phyloP scores from a whole-genome alignment of 2,797 vertebrate species.

The Cuculus canorus region DNA sequence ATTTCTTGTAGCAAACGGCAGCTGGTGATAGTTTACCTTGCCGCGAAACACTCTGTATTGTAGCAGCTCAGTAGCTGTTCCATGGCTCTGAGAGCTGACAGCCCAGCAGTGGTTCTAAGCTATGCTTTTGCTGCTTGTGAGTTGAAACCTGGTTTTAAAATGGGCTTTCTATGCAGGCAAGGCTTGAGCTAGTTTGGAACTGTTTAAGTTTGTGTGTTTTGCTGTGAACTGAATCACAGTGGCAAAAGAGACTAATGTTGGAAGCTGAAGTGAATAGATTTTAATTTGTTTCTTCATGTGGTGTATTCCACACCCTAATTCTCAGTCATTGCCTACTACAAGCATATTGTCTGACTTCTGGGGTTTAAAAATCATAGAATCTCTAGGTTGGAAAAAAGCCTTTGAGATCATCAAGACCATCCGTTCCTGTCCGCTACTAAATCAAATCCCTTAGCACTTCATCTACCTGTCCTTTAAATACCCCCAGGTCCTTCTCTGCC shows the following conservation, averaged over 20 bases:
- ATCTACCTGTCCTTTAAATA: too few relatives aligned
- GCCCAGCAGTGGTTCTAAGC: background rate
- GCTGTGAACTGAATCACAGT: background rate
- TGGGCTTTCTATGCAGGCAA: background rate
- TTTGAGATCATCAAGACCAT: too few relatives aligned
- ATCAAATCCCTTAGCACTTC: too few relatives aligned
- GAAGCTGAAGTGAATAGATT: background rate
- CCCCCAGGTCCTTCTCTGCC: too few relatives aligned
- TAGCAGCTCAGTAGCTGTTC: conserved; percentile 5
- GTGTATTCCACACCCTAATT: background rate
- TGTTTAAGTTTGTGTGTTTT: background rate
- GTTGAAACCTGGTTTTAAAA: background rate
- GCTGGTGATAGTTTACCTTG: background rate
- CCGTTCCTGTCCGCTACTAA: too few relatives aligned
- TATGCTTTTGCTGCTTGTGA: background rate
- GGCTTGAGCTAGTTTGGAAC: background rate
- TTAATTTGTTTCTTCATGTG: background rate
- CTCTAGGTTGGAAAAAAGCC: too few relatives aligned
- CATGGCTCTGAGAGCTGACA: background rate
- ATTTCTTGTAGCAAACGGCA: background rate
- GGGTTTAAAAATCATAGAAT: too few relatives aligned
- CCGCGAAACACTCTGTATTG: background rate
- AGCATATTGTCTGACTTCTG: background rate
- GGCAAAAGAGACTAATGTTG: too few relatives aligned
- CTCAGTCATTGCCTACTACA: background rate